A percentile compares a stretch with the other conserved stretches of the same genome.
Evolutionary conservation across 2,113 vertebrate species (phyloP).

Genomic region (Bothrops jararaca): DNA sequence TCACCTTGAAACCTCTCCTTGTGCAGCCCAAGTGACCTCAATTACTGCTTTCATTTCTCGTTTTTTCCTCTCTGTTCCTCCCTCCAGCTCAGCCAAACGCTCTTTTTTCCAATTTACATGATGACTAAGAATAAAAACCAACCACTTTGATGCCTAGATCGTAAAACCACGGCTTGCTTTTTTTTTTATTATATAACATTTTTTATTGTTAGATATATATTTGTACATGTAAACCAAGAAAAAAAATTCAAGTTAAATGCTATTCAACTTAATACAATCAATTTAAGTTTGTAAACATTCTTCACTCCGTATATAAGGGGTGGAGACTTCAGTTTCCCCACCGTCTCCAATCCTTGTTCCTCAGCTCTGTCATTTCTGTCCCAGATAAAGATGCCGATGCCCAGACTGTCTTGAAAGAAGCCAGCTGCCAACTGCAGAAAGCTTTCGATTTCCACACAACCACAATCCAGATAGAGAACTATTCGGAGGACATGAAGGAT

Average conservation of each 20-base stretch:
- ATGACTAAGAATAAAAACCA: constrained; percentile 50
- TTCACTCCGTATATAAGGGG: no score
- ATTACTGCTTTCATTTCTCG: constrained; percentile 43
- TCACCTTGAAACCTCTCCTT: constrained; percentile 54
- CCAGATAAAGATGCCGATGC: constrained; percentile 66
- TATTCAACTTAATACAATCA: no score
- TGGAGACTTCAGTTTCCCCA: not conserved
- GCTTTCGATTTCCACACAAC: constrained; percentile 75
- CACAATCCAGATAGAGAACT: constrained; percentile 81
- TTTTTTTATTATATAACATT: no score
- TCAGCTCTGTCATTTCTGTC: not conserved
- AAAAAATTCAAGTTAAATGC: no score
- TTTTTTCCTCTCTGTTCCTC: constrained; percentile 18
- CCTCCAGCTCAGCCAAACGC: constrained; percentile 28
- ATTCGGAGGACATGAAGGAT: constrained; percentile 79
- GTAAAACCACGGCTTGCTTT: constrained; percentile 3
- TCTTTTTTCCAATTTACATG: constrained; percentile 48
- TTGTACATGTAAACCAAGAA: no score
- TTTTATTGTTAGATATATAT: no score
- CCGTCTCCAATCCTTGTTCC: not conserved
- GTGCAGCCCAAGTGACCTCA: constrained; percentile 56
- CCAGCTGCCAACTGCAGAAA: constrained; percentile 66
- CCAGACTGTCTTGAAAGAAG: constrained; percentile 73
- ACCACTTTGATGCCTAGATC: not conserved
- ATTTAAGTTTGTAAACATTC: no score